These are phyloP conservation scores for Pseudoatta argentina DNA, from an alignment of 1,140 invertebrate species.

Conservation along the genomic window DNA sequence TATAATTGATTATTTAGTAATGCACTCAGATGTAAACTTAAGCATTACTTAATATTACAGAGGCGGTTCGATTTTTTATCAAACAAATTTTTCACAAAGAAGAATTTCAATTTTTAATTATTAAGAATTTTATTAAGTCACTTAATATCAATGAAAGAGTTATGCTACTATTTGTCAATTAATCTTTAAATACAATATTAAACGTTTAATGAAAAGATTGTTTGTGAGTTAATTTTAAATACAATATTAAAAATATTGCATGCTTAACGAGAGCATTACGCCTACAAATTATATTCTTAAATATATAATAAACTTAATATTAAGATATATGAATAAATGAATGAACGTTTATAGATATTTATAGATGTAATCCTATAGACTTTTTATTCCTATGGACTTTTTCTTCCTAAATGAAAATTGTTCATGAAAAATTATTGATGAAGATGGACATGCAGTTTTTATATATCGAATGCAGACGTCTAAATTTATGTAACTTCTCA, in stretches of 20 bases:
- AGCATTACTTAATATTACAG: not conserved
- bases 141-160: not conserved
- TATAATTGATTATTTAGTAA: conserved; percentile 6
- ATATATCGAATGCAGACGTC: not conserved
- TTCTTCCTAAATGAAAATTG: not conserved
- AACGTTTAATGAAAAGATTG: conserved; percentile 7
- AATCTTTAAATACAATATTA: not conserved
- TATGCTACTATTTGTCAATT: not conserved
- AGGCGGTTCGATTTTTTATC: not conserved
- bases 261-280: not conserved
- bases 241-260: not conserved
- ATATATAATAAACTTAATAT: conserved; percentile 13
- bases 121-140: not conserved
- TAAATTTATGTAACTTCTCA: not conserved
- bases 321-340: not conserved
- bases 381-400: not conserved
- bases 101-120: not conserved
- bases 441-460: not conserved
- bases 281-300: not conserved
- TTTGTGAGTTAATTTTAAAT: conserved; percentile 1
- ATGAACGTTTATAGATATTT: not conserved
- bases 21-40: not conserved
- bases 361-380: not conserved
- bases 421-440: conserved; percentile 1
- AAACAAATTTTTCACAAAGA: not conserved